Conservation (phyloP, 1,140 invertebrate species). For the Ctenoplectra terminalis region DNA sequence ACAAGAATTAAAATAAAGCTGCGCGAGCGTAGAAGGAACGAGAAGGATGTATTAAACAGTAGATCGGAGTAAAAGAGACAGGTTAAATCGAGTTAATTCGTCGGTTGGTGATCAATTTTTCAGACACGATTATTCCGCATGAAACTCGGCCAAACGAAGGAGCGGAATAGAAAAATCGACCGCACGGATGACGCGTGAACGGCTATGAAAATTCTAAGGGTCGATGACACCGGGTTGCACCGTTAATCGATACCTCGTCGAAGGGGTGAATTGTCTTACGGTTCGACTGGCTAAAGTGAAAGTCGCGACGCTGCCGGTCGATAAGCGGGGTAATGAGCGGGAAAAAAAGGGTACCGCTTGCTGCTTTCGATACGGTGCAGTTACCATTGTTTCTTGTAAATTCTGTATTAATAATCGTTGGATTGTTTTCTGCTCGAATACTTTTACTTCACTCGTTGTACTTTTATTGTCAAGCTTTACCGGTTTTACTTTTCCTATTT, state of each 20-base stretch:
- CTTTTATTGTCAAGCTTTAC: no score
- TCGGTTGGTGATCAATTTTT: constrained; percentile 3
- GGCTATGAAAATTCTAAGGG: constrained; percentile 12
- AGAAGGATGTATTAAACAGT: no score
- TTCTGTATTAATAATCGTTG: no score
- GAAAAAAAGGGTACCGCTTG: constrained; percentile 7
- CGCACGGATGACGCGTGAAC: neutral
- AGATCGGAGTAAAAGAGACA: no score
- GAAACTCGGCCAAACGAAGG: neutral
- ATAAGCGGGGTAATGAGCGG: constrained; percentile 29
- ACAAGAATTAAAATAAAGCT: constrained; percentile 34
- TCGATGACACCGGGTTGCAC: constrained; percentile 34
- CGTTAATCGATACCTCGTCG: constrained; percentile 43
- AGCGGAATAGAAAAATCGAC: neutral
- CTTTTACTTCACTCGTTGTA: no score
- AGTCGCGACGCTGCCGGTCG: constrained; percentile 34
- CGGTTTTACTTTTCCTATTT: no score
- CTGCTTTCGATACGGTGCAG: neutral
- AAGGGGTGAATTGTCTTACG: constrained; percentile 46
- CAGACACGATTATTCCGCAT: neutral
- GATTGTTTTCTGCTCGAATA: no score
- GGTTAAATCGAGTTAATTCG: constrained; percentile 20
- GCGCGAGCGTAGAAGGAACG: no score
- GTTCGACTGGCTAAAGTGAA: constrained; percentile 45
- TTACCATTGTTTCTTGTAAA: neutral